Conservation (phyloP, 2,113 vertebrate genomes). For the Hyperoodon ampullatus region DNA sequence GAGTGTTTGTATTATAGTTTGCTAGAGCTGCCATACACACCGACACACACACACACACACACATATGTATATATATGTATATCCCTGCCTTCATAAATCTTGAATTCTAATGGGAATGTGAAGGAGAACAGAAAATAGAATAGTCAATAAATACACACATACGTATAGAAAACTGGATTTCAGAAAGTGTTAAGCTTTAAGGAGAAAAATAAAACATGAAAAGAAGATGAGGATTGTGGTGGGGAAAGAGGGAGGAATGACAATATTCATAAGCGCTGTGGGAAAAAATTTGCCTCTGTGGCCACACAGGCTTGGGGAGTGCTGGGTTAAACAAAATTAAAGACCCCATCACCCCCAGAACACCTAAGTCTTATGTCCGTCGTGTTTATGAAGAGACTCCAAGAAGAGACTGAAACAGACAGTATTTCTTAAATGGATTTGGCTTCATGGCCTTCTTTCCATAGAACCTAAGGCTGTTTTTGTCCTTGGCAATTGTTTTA, state of each 20-base stretch:
- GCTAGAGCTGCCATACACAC: background rate
- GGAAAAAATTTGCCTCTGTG: background rate
- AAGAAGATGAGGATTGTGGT: background rate
- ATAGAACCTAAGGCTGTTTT: background rate
- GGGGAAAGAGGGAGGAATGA: background rate
- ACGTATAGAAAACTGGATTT: no score
- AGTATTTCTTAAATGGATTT: background rate
- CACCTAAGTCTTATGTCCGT: accelerated
- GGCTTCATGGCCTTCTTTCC: background rate
- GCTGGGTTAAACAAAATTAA: background rate
- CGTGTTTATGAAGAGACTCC: background rate
- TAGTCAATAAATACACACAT: background rate
- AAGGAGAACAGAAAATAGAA: background rate
- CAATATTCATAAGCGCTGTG: no score
- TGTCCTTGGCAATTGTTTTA: background rate
- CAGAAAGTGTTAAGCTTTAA: background rate
- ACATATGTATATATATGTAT: no score
- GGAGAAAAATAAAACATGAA: background rate
- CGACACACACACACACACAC: no score
- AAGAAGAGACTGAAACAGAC: no score
- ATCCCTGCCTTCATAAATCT: background rate
- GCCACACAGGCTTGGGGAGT: background rate
- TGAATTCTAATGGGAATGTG: background rate
- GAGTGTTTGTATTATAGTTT: background rate
- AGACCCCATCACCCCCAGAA: background rate